phyloP scores from a whole-genome alignment of 2,113 vertebrate genomes.

The Ailurus styani region DNA sequence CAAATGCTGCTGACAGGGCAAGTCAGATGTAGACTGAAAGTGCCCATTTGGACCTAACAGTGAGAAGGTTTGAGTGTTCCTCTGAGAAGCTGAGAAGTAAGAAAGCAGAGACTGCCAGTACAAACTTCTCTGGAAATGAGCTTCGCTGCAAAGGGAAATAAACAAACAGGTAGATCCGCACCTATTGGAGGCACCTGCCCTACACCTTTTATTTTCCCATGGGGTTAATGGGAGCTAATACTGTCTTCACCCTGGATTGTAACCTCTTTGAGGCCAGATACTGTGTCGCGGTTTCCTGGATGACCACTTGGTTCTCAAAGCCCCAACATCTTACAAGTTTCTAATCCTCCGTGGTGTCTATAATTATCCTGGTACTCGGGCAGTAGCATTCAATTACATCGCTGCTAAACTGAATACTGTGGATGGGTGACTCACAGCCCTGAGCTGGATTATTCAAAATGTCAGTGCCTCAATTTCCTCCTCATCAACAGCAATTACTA shows the following conservation, averaged over 20 bases:
- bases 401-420: slow-evolving; percentile 42
- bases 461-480: slow-evolving; percentile 66
- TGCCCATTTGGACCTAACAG: neutral
- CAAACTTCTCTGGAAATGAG: neutral
- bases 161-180: neutral
- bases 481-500: slow-evolving; percentile 55
- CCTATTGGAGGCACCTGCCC: neutral
- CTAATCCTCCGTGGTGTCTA: slow-evolving; percentile 56
- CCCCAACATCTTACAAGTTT: slow-evolving; percentile 63
- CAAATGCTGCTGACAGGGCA: neutral
- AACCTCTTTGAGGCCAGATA: slow-evolving; percentile 50
- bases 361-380: slow-evolving; percentile 59
- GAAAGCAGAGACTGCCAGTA: neutral
- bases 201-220: neutral
- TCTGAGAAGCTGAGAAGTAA: neutral
- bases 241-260: neutral
- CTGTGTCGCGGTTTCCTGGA: slow-evolving; percentile 58
- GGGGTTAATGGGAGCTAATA: neutral
- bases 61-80: neutral
- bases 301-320: slow-evolving; percentile 56
- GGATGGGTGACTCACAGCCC: slow-evolving; percentile 58
- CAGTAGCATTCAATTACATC: slow-evolving; percentile 62
- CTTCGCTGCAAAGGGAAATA: neutral
- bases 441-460: slow-evolving; percentile 47
- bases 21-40: neutral